Percentiles rank a stretch among this genome's conserved stretches.
phyloP scores from a whole-genome alignment of 2,797 vertebrate species.

The Pangasius mekongensis region DNA sequence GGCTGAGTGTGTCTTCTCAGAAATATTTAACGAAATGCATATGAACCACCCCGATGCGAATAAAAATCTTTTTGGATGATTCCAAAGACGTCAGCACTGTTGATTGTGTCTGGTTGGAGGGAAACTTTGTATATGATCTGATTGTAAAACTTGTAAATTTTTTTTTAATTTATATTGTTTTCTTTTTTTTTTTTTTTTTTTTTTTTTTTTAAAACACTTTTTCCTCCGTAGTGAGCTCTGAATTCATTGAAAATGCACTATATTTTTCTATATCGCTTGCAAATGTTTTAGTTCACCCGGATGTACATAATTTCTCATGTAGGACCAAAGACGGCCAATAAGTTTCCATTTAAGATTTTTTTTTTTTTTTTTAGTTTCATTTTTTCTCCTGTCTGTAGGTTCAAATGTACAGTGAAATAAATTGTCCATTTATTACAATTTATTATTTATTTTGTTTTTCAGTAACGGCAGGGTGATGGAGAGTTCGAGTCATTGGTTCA shows the following conservation, averaged over 20 bases:
- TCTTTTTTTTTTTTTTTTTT: slow-evolving; percentile 80
- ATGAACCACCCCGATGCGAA: neutral
- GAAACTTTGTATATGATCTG: slow-evolving; percentile 94
- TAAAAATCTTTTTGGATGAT: slow-evolving; percentile 70
- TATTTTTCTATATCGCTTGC: slow-evolving; percentile 99
- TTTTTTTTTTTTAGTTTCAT: slow-evolving; percentile 59
- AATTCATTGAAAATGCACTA: slow-evolving; percentile 99
- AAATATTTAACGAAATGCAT: neutral
- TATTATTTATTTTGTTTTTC: slow-evolving; percentile 95
- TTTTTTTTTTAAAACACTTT: slow-evolving; percentile 92
- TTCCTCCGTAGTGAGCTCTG: slow-evolving; percentile 94
- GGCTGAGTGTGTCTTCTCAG: slow-evolving; percentile 45
- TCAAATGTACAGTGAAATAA: slow-evolving; percentile 91
- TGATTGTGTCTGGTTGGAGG: slow-evolving; percentile 83
- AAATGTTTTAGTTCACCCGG: slow-evolving; percentile 88
- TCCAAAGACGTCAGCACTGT: slow-evolving; percentile 96
- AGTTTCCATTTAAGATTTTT: slow-evolving; percentile 78
- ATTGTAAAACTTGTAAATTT: slow-evolving; percentile 99
- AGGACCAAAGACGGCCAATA: slow-evolving; percentile 98
- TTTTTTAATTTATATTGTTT: slow-evolving; percentile 98
- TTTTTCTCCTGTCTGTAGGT: slow-evolving; percentile 72
- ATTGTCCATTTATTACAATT: slow-evolving; percentile 87
- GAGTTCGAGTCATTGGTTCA: slow-evolving; percentile 80
- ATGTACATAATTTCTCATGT: slow-evolving; percentile 97
- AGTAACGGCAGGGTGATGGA: slow-evolving; percentile 86